A percentile compares a stretch with the other conserved stretches of the same genome.
These are phyloP conservation scores for Colletes collaris DNA, from an alignment of 2,888 invertebrate genomes.

Conservation along the genomic window DNA sequence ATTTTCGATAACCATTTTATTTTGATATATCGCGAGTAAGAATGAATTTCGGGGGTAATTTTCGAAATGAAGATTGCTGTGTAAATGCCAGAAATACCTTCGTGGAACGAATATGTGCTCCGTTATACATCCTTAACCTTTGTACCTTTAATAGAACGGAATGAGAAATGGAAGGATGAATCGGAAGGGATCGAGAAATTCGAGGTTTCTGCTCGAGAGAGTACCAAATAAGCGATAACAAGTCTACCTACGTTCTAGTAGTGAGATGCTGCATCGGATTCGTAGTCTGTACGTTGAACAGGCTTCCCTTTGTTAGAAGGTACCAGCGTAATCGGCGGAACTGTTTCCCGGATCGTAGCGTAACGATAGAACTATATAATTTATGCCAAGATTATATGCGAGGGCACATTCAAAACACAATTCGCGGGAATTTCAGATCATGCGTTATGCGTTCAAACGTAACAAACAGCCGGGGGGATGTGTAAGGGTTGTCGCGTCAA, in stretches of 20 bases:
- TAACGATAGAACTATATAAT: slow-evolving; percentile 21
- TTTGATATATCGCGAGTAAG: neutral
- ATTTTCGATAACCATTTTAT: neutral
- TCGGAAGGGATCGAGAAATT: slow-evolving; percentile 32
- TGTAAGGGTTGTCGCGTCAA: neutral
- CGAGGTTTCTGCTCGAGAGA: slow-evolving; percentile 34
- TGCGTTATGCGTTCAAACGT: slow-evolving; percentile 1
- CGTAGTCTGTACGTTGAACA: neutral
- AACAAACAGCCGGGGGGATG: neutral
- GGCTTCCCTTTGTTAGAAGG: slow-evolving; percentile 35
- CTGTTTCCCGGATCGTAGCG: slow-evolving; percentile 16
- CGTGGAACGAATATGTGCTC: neutral
- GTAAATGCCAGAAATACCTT: neutral
- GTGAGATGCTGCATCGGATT: slow-evolving; percentile 10
- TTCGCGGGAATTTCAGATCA: slow-evolving; percentile 12
- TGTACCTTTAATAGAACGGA: slow-evolving; percentile 8
- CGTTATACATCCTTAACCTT: slow-evolving; percentile 13
- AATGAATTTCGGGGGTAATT: neutral
- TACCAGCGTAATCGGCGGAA: slow-evolving; percentile 32
- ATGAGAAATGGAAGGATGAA: slow-evolving; percentile 6
- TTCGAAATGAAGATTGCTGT: neutral
- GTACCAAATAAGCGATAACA: slow-evolving; percentile 52
- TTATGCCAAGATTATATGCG: slow-evolving; percentile 39
- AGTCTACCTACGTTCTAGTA: slow-evolving; percentile 12
- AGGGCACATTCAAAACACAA: slow-evolving; percentile 25